Percentiles rank a stretch among this genome's conserved stretches.
Conservation (phyloP, 2,888 invertebrate species). For the Aphelenchoides bicaudatus region DNA sequence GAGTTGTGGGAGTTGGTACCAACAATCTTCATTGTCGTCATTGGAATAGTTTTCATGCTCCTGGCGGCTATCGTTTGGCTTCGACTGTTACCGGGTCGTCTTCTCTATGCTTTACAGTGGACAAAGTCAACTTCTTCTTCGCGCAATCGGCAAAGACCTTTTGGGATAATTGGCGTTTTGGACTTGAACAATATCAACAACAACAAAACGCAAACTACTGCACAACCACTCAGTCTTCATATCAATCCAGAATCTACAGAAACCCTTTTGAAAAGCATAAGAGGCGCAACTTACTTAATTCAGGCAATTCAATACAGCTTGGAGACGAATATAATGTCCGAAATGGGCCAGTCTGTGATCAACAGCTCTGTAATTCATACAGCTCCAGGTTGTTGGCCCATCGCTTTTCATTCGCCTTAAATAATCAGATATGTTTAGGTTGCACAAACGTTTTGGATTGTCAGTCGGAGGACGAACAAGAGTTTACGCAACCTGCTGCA, state of each 20-base stretch:
- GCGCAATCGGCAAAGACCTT: not conserved
- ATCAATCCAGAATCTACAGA: conserved; percentile 49
- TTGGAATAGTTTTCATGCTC: conserved; percentile 7
- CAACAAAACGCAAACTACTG: conserved; percentile 1
- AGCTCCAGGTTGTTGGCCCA: conserved; percentile 40
- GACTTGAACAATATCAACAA: conserved; percentile 2
- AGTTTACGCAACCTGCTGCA: conserved; percentile 26
- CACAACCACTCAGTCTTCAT: conserved; percentile 5
- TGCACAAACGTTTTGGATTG: conserved; percentile 52
- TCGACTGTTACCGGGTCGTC: not conserved
- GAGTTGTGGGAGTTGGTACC: not conserved
- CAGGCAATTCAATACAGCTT: conserved; percentile 58
- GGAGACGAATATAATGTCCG: conserved; percentile 51
- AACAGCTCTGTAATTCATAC: conserved; percentile 57
- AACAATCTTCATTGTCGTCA: not conserved
- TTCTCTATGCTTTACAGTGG: not conserved
- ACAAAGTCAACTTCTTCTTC: not conserved
- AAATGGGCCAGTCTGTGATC: conserved; percentile 45
- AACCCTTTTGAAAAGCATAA: conserved; percentile 50
- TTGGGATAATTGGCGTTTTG: conserved; percentile 9
- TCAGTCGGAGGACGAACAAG: conserved; percentile 39
- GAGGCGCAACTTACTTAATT: conserved; percentile 55
- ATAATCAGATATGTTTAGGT: conserved; percentile 20
- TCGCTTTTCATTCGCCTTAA: no score
- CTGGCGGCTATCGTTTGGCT: conserved; percentile 11